Conservation (phyloP, 2,113 vertebrate species). For the Hippocampus mohnikei region DNA sequence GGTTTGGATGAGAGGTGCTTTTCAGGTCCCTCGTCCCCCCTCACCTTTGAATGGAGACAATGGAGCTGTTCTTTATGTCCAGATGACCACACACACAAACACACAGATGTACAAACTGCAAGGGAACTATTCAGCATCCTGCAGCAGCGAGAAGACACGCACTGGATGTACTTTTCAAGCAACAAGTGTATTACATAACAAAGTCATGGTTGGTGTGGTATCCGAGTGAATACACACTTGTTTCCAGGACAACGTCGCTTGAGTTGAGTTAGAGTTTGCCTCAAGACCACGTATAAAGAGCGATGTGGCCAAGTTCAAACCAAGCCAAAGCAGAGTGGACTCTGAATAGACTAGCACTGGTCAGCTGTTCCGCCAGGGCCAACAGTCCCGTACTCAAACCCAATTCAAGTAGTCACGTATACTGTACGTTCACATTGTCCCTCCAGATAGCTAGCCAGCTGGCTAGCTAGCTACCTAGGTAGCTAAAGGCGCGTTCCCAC, state of each 20-base stretch:
- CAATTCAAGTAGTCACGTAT: not conserved
- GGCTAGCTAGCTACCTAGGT: too few species aligned
- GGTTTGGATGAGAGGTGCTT: constrained; percentile 70
- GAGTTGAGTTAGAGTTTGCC: constrained; percentile 1
- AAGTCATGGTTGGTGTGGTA: constrained; percentile 4
- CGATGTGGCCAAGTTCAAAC: constrained; percentile 5
- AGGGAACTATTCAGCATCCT: constrained; percentile 36
- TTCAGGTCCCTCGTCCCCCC: constrained; percentile 63
- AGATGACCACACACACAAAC: constrained; percentile 61
- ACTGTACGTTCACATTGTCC: too few species aligned
- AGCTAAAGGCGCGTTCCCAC: too few species aligned
- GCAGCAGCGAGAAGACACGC: constrained; percentile 16
- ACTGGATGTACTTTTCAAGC: constrained; percentile 37
- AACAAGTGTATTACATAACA: constrained; percentile 37
- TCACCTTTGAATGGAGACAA: constrained; percentile 72
- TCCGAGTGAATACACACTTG: constrained; percentile 1
- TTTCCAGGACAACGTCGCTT: constrained; percentile 5
- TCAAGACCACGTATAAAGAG: constrained; percentile 1
- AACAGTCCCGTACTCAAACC: not conserved
- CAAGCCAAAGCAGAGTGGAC: not conserved
- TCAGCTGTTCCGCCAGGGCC: not conserved
- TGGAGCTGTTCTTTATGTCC: constrained; percentile 62
- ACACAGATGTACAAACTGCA: constrained; percentile 41
- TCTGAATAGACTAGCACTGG: not conserved
- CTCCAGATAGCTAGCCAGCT: too few species aligned